A percentile compares a stretch with the other conserved stretches of the same genome.
Conservation (phyloP, 2,113 vertebrate genomes). For the Neolamprologus kungweensis region DNA sequence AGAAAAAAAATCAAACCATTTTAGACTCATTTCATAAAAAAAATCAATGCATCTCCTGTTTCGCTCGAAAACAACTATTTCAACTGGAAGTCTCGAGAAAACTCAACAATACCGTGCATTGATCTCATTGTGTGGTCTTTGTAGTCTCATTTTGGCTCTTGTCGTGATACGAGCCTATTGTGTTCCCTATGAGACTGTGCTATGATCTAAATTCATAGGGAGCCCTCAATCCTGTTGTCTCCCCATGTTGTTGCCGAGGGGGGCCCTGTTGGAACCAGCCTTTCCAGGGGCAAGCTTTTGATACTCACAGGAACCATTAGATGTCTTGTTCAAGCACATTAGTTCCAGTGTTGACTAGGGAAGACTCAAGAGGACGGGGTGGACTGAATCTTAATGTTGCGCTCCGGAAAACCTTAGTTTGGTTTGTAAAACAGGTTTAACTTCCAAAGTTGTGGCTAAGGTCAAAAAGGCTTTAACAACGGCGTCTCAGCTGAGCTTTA, state of each 20-base stretch:
- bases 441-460: not conserved
- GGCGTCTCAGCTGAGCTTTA: not conserved
- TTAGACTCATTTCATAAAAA: constrained; percentile 13
- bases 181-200: constrained; percentile 22
- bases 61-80: not conserved
- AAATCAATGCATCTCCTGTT: constrained; percentile 17
- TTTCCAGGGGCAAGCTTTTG: constrained; percentile 54
- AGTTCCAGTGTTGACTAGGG: constrained; percentile 62
- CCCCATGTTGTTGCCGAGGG: constrained; percentile 42
- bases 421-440: not conserved
- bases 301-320: constrained; percentile 46
- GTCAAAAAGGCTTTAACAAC: not conserved
- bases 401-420: not conserved
- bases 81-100: not conserved
- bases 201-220: constrained; percentile 50
- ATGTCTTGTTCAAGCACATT: constrained; percentile 61
- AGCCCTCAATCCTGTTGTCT: constrained; percentile 36
- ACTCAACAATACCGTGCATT: constrained; percentile 9
- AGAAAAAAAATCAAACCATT: not conserved
- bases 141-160: constrained; percentile 22
- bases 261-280: constrained; percentile 21
- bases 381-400: not conserved
- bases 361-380: not conserved
- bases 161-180: constrained; percentile 18
- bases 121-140: constrained; percentile 46